Conservation (phyloP, 2,888 invertebrate genomes). For the Lordiphosa andalusiaca region DNA sequence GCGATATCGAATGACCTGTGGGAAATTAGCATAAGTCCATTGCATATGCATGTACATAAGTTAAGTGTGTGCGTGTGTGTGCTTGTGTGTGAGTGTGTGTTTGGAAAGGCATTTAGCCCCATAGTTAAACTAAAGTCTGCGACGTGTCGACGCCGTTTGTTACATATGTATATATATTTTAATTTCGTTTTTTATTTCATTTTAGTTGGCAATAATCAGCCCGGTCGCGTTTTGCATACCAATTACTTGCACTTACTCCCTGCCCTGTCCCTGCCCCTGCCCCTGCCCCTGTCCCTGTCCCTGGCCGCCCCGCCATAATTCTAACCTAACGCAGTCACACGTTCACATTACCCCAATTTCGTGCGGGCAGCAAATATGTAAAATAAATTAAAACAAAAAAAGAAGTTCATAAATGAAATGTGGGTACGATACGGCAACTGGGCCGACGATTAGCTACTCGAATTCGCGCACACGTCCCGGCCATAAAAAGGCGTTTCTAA, state of each 20-base stretch:
- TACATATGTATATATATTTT: constrained; percentile 40
- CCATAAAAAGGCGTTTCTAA: constrained; percentile 67
- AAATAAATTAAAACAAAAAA: constrained; percentile 40
- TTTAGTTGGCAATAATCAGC: constrained; percentile 77
- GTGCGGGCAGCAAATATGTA: constrained; percentile 65
- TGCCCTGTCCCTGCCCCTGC: constrained; percentile 21
- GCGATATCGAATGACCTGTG: constrained; percentile 25
- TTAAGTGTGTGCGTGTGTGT: constrained; percentile 9
- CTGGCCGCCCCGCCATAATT: constrained; percentile 53
- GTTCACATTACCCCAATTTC: constrained; percentile 75
- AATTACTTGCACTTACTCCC: constrained; percentile 44
- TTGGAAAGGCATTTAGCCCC: constrained; percentile 49
- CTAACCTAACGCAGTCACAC: constrained; percentile 66
- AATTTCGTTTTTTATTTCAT: constrained; percentile 72
- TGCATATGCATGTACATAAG: constrained; percentile 13
- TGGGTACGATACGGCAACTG: constrained; percentile 43
- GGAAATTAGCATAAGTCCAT: constrained; percentile 53
- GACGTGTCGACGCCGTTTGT: constrained; percentile 39
- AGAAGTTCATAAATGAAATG: constrained; percentile 71
- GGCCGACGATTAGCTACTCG: constrained; percentile 72
- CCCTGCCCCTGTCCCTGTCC: constrained; percentile 28
- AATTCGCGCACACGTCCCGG: constrained; percentile 69
- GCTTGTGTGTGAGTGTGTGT: constrained; percentile 31
- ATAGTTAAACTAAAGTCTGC: constrained; percentile 42
- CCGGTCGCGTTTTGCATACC: constrained; percentile 64